Evolutionary conservation across 2,113 vertebrate genomes (phyloP).

Genomic region (Cavia porcellus): DNA sequence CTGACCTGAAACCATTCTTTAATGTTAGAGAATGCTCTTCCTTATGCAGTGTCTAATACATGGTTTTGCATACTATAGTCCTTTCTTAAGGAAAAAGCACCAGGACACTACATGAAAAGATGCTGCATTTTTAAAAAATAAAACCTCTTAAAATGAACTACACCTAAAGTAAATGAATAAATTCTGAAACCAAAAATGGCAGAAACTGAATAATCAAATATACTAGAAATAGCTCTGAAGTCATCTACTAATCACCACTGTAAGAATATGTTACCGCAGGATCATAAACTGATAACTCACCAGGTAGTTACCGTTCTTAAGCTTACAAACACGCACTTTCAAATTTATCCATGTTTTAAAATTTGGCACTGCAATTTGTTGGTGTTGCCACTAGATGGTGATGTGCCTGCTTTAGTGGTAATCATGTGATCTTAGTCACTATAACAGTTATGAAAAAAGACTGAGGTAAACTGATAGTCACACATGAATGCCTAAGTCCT

Average conservation of each 20-base stretch:
- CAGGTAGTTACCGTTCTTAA: neutral
- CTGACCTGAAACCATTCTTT: neutral
- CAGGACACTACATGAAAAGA: neutral
- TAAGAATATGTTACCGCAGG: neutral
- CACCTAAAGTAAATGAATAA: neutral
- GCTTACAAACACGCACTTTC: neutral
- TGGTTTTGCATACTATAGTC: neutral
- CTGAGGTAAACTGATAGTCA: neutral
- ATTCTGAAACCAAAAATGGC: neutral
- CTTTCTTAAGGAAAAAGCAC: neutral
- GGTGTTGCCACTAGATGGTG: slow-evolving; percentile 51
- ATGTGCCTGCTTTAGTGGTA: neutral
- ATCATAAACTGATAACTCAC: neutral
- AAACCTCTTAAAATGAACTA: neutral
- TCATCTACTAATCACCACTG: neutral
- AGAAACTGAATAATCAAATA: neutral
- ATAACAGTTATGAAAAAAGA: neutral
- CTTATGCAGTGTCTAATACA: neutral
- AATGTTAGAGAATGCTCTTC: neutral
- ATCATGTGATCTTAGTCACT: slow-evolving; percentile 50
- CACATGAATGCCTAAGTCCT: neutral
- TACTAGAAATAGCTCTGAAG: neutral
- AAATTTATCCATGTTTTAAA: neutral
- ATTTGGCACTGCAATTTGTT: slow-evolving; percentile 58
- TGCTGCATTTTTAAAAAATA: neutral